Base-by-base conservation (phyloP, 2,797 vertebrate species). In the Sebastes itinus region DNA sequence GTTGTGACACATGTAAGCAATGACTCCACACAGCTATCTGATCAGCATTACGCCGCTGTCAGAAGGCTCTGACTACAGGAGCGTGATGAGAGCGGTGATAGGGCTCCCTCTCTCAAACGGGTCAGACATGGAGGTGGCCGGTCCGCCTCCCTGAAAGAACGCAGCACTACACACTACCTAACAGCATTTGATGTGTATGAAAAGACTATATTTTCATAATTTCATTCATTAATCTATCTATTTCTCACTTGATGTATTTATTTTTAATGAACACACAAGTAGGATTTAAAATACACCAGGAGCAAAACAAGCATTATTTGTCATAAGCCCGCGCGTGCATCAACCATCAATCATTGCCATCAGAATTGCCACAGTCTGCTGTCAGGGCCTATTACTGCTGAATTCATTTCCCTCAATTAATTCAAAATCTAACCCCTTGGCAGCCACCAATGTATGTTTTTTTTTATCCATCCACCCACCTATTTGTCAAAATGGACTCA, bases 361-460 rank as follows among this genome's bases (percentile, higher is more conserved):
- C 95, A 95, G 90, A 95, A 92, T 92, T 92, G 92, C 95, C 92
- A 93, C 93, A 90, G 92, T 95, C 90, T 94, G 94, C 93, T 95
- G 95, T 96, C 94, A 93, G 91, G 86, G 92, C 94, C 95, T 94
- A 95, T 96, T 95, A 96, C 94, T 73, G 88, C 93, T 94, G 95
- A 95, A 96, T 95, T 95, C 93, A 96, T 96, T 96, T 96, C 90
- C 95, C 94, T 95, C 95, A 96, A 96, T 96, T 96, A 96, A 95
- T 96, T 95, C 94, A 87, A 93, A 95, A 92, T 93, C 93, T 92
- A 93, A 95, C 94, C 94, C 94, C 93, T 93, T 88, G 93, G 93
- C 95, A 94, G 93, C 92, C 82, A 92, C 88, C 88, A 87, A 92
- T 94, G 92, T 95, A 90, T 91, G 87, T 90, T 92, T 94, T 90